Evolutionary conservation across 2,888 invertebrate species (phyloP), one percentile per base, ranked within the genome.

Genomic region (Oeneis ivallda): DNA sequence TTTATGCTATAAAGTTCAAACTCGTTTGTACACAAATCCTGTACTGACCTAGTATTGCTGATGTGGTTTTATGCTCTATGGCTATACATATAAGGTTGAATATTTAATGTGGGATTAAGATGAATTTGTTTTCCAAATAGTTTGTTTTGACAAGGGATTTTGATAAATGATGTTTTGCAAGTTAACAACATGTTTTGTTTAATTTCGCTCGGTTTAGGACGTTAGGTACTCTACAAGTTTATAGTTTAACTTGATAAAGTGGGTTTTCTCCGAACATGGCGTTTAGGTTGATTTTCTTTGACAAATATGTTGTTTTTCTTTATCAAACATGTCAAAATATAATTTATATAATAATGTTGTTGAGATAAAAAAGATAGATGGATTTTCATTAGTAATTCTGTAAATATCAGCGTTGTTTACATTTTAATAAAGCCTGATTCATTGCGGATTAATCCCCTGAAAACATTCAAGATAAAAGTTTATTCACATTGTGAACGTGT

Each of bases 121-220:
- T 58, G 45, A 47, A n/a, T 52, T 32, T 43, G 39, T 52, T 19
- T 26, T 58, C 37, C 34, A 50, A n/a, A 56, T 49, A 56, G 62
- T 63, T 63, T 63, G 39, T 63, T 57, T 39, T 62, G 26, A 45
- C 54, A 62, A 26, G 56, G 56, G 56, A 57, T 63, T 63, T 63
- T 52, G 64, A 64, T 64, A 52, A 64, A 58, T 49, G 32, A 63
- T 63, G 49, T 58, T 64, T 58, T n/a, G 39, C 57, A 52, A 58
- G 58, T 58, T 58, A 58, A 58, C 58, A 50, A 60, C 56, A 56
- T 56, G 56, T 56, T 56, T 41, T 41, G 56, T 56, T 41, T 56
- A 56, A 56, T 56, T 56, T 56, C 56, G 56, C 56, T 56, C 56
- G 56, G 19, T 41, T 56, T 56, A 41, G 56, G 56, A 41, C 41